Evolutionary conservation across 2,888 invertebrate species (phyloP), one percentile per base, ranked within the genome.

Genomic region (Pilophorus perplexus): DNA sequence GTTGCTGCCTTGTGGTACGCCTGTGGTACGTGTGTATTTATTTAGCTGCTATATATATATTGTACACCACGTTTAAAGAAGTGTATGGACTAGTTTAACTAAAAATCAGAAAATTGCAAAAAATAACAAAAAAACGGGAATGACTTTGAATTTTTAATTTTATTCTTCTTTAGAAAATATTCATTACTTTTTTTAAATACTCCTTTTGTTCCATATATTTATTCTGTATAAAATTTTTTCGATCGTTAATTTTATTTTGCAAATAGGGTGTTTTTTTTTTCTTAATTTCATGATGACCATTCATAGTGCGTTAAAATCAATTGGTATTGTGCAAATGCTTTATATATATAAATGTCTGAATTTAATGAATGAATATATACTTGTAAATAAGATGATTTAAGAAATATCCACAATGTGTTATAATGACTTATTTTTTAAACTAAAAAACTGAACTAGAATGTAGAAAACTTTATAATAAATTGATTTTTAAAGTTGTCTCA

Each of bases 301-400:
- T 64, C 54, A 40, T 67, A 67, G 62, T 68, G 33, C 68, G 60
- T 68, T 65, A 65, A 68, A 69, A 64, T 38, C 50, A 67, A 69
- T 72, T 72, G 73, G 71, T 72, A 73, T 73, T 74, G 74, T 74
- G 74, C 73, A 74, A 73, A 74, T 73, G 74, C 74, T 74, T 74
- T 73, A 73, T 74, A 74, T 74, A 73, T 73, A 73, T 74, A 74
- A 73, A 74, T 73, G 73, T 73, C 73, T 73, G 73, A 73, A 73
- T 40, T 50, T 73, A 73, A 72, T 71, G n/a, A 72, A 44, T 62
- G 68, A 73, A 72, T 71, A 73, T 73, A 73, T 72, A 73, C 72
- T 71, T 74, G 73, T 74, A 74, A 71, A 74, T 74, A 74, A 73
- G 71, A 69, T 64, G 66, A 67, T 68, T 68, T 66, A 64, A 68